Base-by-base conservation (phyloP, 2,113 vertebrate genomes). In the Marmota flaviventris region DNA sequence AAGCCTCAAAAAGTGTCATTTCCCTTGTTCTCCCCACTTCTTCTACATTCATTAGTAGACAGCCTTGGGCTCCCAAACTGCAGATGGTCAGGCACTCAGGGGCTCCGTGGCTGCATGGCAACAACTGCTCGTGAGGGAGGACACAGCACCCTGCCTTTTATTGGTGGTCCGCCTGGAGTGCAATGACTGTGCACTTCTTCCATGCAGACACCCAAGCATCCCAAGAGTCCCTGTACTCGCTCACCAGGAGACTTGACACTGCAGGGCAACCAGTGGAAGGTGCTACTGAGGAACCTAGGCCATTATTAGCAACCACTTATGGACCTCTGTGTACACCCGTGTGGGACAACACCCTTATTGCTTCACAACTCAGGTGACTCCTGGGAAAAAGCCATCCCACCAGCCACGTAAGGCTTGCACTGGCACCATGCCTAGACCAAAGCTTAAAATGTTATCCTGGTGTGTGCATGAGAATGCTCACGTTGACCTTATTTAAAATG, bases 291-390 rank as follows among this genome's bases (percentile, higher is more conserved):
- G 83, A 39, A 56, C 8, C 34, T 29, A 16, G 48, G 58, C 37
- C 48, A 16, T 2, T 32, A 42, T 5, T 17, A 17, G 7, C 58
- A 76, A 53, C 12, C 37, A 9, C 17, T 48, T 56, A 63, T 45
- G 85, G 76, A 29, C 24, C 29, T 61, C n/a, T 45, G 0, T 4
- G 42, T 0, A 27, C 3, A 37, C 11, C n/a, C 3, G 16, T 2
- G 25, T 53, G 86, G 76, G 24, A 34, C 1, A 32, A 51, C 0
- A 2, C 10, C 32, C 1, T 22, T 10, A 0, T 51, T 9, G 2
- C 2, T 32, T 75, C 86, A 61, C 3, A 42, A 51, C 37, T 13
- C 9, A 2, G 25, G 61, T 4, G 53, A 34, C 70, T 22, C 53
- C 34, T n/a, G 4, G 51, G 78, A 8, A 16, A 65, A 45, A 5